Conservation (phyloP, 2,888 invertebrate genomes). For the Deroplatys truncata region DNA sequence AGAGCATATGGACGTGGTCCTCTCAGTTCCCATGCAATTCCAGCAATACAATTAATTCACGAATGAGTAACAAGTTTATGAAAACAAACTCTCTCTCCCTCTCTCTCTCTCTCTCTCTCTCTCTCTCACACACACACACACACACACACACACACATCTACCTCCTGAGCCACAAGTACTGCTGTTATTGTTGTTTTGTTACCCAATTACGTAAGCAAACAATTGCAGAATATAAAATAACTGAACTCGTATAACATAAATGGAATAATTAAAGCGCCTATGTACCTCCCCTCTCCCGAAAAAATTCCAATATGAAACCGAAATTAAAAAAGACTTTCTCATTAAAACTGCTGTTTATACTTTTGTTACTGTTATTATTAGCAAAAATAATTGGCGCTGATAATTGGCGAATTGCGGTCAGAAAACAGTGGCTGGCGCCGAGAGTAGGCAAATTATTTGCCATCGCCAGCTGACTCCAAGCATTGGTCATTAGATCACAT, state of each 20-base stretch:
- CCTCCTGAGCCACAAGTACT: neutral
- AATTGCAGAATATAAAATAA: neutral
- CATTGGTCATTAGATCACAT: neutral
- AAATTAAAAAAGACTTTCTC: neutral
- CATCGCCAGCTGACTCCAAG: neutral
- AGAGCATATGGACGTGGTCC: neutral
- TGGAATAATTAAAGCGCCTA: neutral
- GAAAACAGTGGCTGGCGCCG: neutral
- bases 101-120: too few species aligned
- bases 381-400: neutral
- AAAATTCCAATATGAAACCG: neutral
- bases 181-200: neutral
- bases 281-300: neutral
- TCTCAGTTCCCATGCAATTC: neutral
- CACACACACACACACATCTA: neutral
- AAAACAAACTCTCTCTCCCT: neutral
- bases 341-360: neutral
- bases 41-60: neutral
- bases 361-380: neutral
- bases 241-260: neutral
- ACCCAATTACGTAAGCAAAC: neutral
- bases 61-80: neutral
- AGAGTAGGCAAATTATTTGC: neutral
- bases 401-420: neutral
- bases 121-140: too few species aligned